Base-by-base conservation (phyloP, 1,140 invertebrate species). In the Drosophila ohnishii region DNA sequence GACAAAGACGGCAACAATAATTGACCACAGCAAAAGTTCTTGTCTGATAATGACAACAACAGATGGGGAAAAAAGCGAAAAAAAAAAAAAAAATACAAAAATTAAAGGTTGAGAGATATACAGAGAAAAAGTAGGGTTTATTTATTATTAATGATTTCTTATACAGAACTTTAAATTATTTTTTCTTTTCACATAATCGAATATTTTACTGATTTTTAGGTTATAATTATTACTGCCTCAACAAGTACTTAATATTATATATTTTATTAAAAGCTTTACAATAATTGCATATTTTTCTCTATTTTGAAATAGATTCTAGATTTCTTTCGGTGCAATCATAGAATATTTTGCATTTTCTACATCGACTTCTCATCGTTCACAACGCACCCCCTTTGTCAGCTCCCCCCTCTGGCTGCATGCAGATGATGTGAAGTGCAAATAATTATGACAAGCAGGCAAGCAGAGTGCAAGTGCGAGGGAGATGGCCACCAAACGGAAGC, bases 361-460 rank as follows among this genome's bases (percentile, higher is more conserved):
- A 47, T 30, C n/a, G n/a, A 61, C 32, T 67, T 64, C 37, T 63
- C 35, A 40, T 62, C 35, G 59, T 45, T 28, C 13, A 28, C 22
- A 39, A 13, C 7, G 30, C 48, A 37, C 11, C 16, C 19, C 30
- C 8, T 3, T 3, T 13, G 10, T 3, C 16, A 0, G 34, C 35
- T 42, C 25, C 39, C 32, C 39, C 32, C 28, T 2, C 28, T 50
- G 9, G 1, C 51, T n/a, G 35, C 53, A 83, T 83, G 80, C 79
- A 74, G 79, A 81, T 80, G 78, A 81, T 81, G 82, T 81, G 59
- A 85, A 86, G 81, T 85, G 81, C 79, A 88, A 87, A 80, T 87
- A 87, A 87, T 88, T 88, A 88, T 87, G 76, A 86, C 74, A 81
- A 73, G 51, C 78, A 63, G 55, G 65, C 44, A 48, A 67, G 60